These are phyloP conservation scores for Formica selysi DNA, from an alignment of 1,140 invertebrate genomes.

Conservation along the genomic window DNA sequence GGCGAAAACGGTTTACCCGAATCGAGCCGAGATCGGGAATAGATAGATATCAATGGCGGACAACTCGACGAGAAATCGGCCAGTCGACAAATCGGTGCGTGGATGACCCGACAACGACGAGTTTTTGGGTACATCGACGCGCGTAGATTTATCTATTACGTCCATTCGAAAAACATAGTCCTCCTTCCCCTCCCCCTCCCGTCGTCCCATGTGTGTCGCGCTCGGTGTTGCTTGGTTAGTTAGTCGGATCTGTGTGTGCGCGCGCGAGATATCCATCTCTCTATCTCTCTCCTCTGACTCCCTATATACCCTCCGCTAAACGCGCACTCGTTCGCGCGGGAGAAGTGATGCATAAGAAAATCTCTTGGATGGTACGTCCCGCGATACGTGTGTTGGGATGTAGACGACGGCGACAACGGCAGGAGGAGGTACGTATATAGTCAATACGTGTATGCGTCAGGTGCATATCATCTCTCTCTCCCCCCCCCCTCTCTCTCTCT, in stretches of 20 bases:
- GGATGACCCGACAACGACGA: conserved; percentile 8
- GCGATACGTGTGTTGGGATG: conserved; percentile 68
- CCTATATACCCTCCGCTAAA: background rate
- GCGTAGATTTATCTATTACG: conserved; percentile 76
- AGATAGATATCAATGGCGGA: background rate
- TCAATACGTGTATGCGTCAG: conserved; percentile 37
- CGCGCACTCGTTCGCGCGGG: conserved; percentile 59
- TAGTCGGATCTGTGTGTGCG: background rate
- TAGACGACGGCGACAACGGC: background rate
- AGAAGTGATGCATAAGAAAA: conserved; percentile 74
- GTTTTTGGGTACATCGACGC: conserved; percentile 66
- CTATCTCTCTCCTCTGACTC: background rate
- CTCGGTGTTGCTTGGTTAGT: conserved; percentile 15
- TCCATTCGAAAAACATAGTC: too few species aligned
- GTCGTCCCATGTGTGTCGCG: conserved; percentile 24
- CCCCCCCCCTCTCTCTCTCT: too few species aligned
- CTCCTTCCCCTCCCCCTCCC: conserved; percentile 49
- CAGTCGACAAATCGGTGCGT: background rate
- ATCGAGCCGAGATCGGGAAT: too few species aligned
- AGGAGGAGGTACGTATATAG: conserved; percentile 41
- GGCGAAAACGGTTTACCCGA: background rate
- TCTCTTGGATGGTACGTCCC: conserved; percentile 63
- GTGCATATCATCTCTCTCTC: conserved; percentile 68
- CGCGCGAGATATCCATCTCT: background rate
- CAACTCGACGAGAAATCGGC: background rate